Base-by-base conservation (phyloP, 2,888 invertebrate genomes). In the Megamerina dolium region DNA sequence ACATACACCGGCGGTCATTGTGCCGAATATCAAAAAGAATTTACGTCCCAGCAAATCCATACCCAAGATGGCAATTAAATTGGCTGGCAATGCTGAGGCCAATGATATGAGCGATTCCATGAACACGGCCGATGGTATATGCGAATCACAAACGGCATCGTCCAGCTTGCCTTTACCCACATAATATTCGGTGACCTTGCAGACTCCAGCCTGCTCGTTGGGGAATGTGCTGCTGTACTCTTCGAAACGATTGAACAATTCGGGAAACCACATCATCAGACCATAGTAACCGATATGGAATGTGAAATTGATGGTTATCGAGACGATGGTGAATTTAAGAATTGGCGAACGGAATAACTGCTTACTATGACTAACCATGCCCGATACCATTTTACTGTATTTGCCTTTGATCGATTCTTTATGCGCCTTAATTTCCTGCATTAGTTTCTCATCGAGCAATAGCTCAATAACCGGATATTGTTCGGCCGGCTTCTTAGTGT, bases 261-360 rank as follows among this genome's bases (percentile, higher is more conserved):
- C 92, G 1, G 93, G 93, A 74, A 93, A 92, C 94, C 94, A 94
- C 88, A 94, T 90, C 88, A 91, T 91, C 41, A 94, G 75, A 31
- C 93, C 93, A 68, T 94, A 94, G 71, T 92, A 94, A 81, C 89
- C 93, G 72, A 92, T 92, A 73, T 92, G 90, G 74, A 93, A 89
- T 55, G 91, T 89, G 66, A 92, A 90, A 67, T 92, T 91, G 64
- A 93, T 90, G 48, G 85, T 82, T 58, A 91, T 85, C 48, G 90
- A 89, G 66, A 90, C 85, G 56, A 82, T 58, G 31, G 89, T 89
- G 68, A 88, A 88, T 62, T 85, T 84, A 53, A 89, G 73, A 58
- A 90, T 88, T 52, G 89, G 88, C 53, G 83, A 80, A 47, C 82
- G 76, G 68, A 90, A 90, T 46, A 89, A 73, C 62, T 83, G 83